These are phyloP conservation scores for Eupithecia exiguata DNA, from an alignment of 2,888 invertebrate genomes.

Conservation along the genomic window DNA sequence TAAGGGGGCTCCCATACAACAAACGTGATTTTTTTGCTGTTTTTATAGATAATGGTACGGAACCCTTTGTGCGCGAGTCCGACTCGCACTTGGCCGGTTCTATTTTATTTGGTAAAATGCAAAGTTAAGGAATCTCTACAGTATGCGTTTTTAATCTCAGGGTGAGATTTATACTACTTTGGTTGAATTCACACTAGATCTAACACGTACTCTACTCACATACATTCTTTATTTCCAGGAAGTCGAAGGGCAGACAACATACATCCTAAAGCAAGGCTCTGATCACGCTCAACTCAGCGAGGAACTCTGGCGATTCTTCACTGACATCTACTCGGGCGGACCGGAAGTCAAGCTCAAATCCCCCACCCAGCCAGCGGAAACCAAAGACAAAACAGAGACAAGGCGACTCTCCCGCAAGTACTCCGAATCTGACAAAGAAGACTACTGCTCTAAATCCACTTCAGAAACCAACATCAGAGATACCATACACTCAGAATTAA, in stretches of 20 bases:
- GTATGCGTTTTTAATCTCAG: too few relatives aligned
- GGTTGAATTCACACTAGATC: too few relatives aligned
- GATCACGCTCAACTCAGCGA: slow-evolving; percentile 92
- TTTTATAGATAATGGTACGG: too few relatives aligned
- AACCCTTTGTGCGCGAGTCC: too few relatives aligned
- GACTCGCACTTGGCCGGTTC: too few relatives aligned
- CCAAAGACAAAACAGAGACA: slow-evolving; percentile 39
- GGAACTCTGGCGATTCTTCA: slow-evolving; percentile 94
- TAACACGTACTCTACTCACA: not conserved
- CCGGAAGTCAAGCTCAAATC: slow-evolving; percentile 87
- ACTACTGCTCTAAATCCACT: slow-evolving; percentile 73
- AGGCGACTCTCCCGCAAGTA: slow-evolving; percentile 60
- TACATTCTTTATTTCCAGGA: slow-evolving; percentile 57
- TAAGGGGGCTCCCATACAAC: too few relatives aligned
- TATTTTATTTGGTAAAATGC: too few relatives aligned
- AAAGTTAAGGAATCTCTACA: too few relatives aligned
- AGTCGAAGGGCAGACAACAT: slow-evolving; percentile 67
- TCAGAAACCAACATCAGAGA: slow-evolving; percentile 72
- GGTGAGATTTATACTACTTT: too few relatives aligned
- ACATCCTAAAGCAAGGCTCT: slow-evolving; percentile 78
- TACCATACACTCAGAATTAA: slow-evolving; percentile 63
- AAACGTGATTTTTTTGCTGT: too few relatives aligned
- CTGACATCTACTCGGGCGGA: slow-evolving; percentile 94
- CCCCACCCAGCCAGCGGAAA: slow-evolving; percentile 45
- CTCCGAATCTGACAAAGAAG: slow-evolving; percentile 76